Percentiles rank a stretch among this genome's conserved stretches.
Conservation (phyloP, 1,140 invertebrate genomes). For the Oreohelix idahoensis region DNA sequence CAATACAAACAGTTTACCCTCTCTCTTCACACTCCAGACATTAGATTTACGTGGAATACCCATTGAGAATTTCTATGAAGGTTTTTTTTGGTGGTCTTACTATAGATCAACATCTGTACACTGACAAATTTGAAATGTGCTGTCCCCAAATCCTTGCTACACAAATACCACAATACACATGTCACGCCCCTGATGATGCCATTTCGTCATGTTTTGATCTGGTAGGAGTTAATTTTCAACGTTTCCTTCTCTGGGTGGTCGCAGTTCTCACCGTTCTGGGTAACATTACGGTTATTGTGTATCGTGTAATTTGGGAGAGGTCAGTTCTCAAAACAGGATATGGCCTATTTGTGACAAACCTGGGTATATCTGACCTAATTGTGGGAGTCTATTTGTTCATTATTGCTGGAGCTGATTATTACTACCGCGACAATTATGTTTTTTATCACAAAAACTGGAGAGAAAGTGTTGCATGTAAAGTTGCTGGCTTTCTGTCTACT, state of each 20-base stretch:
- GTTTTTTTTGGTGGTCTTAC: background rate
- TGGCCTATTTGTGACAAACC: conserved; percentile 53
- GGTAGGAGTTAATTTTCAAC: conserved; percentile 33
- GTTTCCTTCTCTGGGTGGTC: conserved; percentile 48
- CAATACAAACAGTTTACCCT: background rate
- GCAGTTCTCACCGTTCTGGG: conserved; percentile 47
- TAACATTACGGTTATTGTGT: conserved; percentile 50
- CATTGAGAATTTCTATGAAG: background rate
- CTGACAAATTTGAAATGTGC: conserved; percentile 53
- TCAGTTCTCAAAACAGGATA: conserved; percentile 15
- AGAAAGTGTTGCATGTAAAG: conserved; percentile 51
- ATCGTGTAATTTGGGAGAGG: conserved; percentile 37
- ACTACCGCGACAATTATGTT: conserved; percentile 57
- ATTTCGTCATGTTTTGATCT: conserved; percentile 57
- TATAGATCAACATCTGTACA: conserved; percentile 12
- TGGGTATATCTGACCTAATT: conserved; percentile 62
- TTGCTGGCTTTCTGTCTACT: conserved; percentile 58
- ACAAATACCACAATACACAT: conserved; percentile 43
- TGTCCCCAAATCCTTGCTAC: conserved; percentile 43
- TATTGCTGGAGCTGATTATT: conserved; percentile 56
- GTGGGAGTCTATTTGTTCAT: conserved; percentile 66
- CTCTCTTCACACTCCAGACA: background rate
- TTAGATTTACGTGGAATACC: background rate
- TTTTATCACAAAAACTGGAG: conserved; percentile 55
- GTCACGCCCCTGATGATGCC: conserved; percentile 44